Evolutionary conservation across 2,113 vertebrate genomes (phyloP).

Genomic region (Lycocorax pyrrhopterus): DNA sequence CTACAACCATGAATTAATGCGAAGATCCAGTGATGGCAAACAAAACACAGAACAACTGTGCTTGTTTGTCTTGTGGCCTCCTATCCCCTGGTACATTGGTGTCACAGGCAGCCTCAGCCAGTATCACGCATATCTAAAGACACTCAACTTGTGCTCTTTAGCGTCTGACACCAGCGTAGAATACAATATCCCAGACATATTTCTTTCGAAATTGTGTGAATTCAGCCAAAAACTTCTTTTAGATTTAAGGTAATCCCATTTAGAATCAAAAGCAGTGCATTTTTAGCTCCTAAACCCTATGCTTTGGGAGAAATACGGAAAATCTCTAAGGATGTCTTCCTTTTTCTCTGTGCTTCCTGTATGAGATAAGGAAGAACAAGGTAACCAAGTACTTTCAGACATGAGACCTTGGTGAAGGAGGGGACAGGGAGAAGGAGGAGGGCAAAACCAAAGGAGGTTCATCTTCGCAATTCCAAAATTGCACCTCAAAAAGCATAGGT

Average conservation of each 20-base stretch:
- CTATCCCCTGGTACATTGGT: neutral
- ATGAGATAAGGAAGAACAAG: neutral
- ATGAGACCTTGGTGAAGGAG: neutral
- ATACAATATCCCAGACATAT: neutral
- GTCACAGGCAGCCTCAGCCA: neutral
- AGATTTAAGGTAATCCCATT: neutral
- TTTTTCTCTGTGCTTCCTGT: neutral
- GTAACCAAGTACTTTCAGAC: neutral
- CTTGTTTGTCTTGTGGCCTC: neutral
- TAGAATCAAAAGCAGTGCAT: neutral
- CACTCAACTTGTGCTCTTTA: neutral
- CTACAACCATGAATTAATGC: neutral
- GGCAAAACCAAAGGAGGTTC: neutral
- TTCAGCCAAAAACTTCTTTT: neutral
- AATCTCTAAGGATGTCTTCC: neutral
- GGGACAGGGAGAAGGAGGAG: neutral
- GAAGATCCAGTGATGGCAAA: neutral
- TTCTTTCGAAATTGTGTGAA: neutral
- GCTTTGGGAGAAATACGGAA: neutral
- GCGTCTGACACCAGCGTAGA: neutral
- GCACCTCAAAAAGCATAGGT: accelerated
- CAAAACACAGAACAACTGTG: neutral
- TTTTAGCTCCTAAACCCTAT: neutral
- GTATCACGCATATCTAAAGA: neutral
- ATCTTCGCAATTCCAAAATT: neutral